Conservation (phyloP, 2,888 invertebrate genomes). For the Timandra comae region DNA sequence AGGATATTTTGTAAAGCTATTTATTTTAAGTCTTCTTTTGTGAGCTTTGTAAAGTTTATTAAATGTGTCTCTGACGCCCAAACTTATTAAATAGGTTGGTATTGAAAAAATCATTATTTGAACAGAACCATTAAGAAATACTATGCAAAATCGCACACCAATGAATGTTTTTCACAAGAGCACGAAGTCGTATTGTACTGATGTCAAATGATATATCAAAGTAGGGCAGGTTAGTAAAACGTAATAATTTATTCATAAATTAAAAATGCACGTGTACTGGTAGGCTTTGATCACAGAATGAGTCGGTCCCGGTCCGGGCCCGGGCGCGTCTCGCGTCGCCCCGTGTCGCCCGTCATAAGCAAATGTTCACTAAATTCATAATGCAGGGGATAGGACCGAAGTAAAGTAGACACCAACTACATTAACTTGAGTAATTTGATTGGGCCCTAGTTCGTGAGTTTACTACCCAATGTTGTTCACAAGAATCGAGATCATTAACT, state of each 20-base stretch:
- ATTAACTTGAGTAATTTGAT: constrained; percentile 25
- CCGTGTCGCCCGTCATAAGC: constrained; percentile 1
- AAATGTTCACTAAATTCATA: constrained; percentile 18
- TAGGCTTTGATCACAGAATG: constrained; percentile 15
- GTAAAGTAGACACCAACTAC: constrained; percentile 18
- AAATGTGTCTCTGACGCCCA: too few relatives aligned
- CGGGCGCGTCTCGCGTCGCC: too few relatives aligned
- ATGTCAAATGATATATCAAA: background rate
- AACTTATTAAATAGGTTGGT: too few relatives aligned
- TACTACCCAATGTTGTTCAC: constrained; percentile 1
- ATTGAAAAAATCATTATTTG: too few relatives aligned
- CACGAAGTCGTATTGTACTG: background rate
- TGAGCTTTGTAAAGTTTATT: too few relatives aligned
- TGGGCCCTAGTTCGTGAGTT: constrained; percentile 13
- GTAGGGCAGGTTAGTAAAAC: constrained; percentile 4
- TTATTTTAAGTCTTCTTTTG: too few relatives aligned
- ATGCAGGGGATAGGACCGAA: constrained; percentile 10
- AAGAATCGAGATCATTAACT: constrained; percentile 13
- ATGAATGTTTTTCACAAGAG: too few relatives aligned
- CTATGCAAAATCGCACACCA: too few relatives aligned
- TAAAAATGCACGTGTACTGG: constrained; percentile 13
- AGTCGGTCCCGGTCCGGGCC: too few relatives aligned
- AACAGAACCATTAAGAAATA: too few relatives aligned
- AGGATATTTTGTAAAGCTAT: too few relatives aligned
- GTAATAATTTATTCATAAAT: constrained; percentile 16